Percentiles rank a stretch among this genome's conserved stretches.
Conservation (phyloP, 2,888 invertebrate species). For the Epinotia demarniana region DNA sequence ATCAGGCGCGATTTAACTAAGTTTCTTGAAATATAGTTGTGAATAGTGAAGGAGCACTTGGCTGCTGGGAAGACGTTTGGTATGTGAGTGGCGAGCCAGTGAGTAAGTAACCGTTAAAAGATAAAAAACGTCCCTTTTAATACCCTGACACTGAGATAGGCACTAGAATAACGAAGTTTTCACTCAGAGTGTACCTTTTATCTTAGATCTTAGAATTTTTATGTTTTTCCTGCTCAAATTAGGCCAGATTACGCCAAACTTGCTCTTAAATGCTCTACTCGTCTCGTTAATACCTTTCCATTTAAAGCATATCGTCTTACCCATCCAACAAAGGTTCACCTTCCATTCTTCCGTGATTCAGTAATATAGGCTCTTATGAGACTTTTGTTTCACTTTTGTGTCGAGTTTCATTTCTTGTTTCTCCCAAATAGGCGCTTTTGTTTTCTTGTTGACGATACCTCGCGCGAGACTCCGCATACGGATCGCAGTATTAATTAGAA, state of each 20-base stretch:
- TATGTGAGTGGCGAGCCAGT: not conserved
- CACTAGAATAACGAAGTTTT: no score
- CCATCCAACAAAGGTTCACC: no score
- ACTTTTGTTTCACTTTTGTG: not conserved
- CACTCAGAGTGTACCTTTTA: no score
- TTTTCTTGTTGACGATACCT: slow-evolving; percentile 13
- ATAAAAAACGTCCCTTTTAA: not conserved
- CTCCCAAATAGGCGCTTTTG: slow-evolving; percentile 9
- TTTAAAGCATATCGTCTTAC: no score
- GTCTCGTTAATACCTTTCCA: no score
- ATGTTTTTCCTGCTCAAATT: no score
- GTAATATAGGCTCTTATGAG: no score
- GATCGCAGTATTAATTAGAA: slow-evolving; percentile 31
- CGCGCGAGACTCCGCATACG: slow-evolving; percentile 8
- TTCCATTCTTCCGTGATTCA: no score
- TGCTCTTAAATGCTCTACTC: no score
- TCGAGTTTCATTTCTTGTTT: slow-evolving; percentile 3
- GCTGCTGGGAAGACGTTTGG: not conserved
- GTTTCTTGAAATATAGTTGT: slow-evolving; percentile 27
- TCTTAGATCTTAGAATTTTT: no score
- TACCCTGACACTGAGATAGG: not conserved
- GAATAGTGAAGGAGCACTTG: slow-evolving; percentile 17
- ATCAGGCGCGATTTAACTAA: slow-evolving; percentile 29
- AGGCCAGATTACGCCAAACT: no score
- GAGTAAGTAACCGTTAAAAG: not conserved